Base-by-base conservation (phyloP, 2,113 vertebrate species). In the Lophura nycthemera region DNA sequence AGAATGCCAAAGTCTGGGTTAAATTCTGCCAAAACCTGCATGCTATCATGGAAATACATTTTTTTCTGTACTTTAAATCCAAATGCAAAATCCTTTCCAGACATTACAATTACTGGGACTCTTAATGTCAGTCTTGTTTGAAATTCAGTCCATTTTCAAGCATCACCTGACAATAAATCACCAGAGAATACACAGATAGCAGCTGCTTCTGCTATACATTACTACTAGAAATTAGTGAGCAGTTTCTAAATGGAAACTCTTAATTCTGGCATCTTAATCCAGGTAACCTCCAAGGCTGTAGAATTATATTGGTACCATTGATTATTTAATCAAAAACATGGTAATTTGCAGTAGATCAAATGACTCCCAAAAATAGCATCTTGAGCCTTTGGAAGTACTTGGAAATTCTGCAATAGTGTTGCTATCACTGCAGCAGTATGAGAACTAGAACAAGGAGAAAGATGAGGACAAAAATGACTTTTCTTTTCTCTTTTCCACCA, bases 321-420 rank as follows among this genome's bases (percentile, higher is more conserved):
- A 91, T 93, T 81, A 75, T 24, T 1, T 4, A 47, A 74, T 61
- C 72, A 83, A 80, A 9, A 83, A 52, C 34, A 57, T 14, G 14
- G 25, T 32, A 95, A 82, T 72, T 87, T 86, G 20, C 72, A 91
- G 65, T 40, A 85, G 63, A 74, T 71, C 69, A 85, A 93, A 65
- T 1, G 27, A 40, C 50, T 86, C 25, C 66, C 70, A 86, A 86
- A 95, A 90, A 90, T 40, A 83, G 15, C 11, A 64, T 50, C 38
- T 34, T 80, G 45, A 54, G 83, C 25, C 7, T 0, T 18, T 18
- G 48, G 47, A 63, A 91, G 40, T 27, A 29, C 13, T 86, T 63
- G 27, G 38, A 84, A 83, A 76, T 66, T 82, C 30, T 48, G n/a
- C 22, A 57, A 8, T 8, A 38, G 36, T 0, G 3, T 12, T 83